Base-by-base conservation (phyloP, 2,113 vertebrate genomes). In the Meleagris gallopavo region DNA sequence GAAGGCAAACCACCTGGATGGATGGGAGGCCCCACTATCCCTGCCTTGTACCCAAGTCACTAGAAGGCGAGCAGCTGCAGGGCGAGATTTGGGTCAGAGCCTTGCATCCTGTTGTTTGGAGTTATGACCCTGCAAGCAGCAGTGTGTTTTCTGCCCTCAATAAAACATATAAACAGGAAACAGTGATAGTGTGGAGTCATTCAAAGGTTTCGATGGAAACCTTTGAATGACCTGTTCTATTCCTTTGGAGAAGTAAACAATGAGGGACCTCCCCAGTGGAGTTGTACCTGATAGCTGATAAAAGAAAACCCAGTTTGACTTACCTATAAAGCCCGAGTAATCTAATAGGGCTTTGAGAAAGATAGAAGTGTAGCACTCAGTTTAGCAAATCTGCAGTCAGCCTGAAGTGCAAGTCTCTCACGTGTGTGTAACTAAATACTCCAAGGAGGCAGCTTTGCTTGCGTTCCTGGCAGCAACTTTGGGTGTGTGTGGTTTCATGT, bases 151-250 rank as follows among this genome's bases (percentile, higher is more conserved):
- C 43, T 43, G 32, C 6, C 2, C 14, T 83, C 48, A 36, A 34
- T 75, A 45, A 76, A 90, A 70, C 7, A 40, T 2, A 11, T 78
- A 65, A 91, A 95, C 76, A 84, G 77, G 70, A 90, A 94, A 75
- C 0, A 2, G 52, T 58, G 87, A 84, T 54, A 75, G 10, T 25
- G 24, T 12, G 17, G 80, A 79, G 70, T 32, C 29, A 73, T 55
- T 17, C 80, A 75, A 81, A 94, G 52, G 57, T 77, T 88, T 78
- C 64, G 18, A 25, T 80, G 60, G 73, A 41, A 88, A 43, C 52
- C 75, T 40, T 74, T 46, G n/a, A n/a, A n/a, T 1, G 11, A 10
- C 2, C 2, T 17, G 20, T 83, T 77, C 78, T 40, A 55, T 91
- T 36, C 30, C 16, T 46, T 34, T 0, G 3, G n/a, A 92, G 36